phyloP scores from a whole-genome alignment of 2,888 invertebrate species.

The Apocheima hispidaria region DNA sequence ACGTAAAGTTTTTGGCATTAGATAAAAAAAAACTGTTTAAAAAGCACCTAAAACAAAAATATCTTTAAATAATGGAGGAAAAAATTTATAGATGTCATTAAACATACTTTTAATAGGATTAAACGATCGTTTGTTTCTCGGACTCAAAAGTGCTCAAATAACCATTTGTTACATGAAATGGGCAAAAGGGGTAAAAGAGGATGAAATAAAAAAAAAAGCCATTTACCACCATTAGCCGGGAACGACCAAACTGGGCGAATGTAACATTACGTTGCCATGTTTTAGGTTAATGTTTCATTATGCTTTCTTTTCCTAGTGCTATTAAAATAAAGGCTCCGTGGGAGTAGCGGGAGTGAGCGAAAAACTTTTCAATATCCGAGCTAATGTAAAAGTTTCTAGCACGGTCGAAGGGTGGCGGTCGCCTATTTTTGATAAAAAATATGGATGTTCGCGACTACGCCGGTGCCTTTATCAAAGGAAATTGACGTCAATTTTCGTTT shows the following conservation, averaged over 20 bases:
- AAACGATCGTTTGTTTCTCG: conserved; percentile 42
- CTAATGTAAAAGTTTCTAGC: conserved; percentile 40
- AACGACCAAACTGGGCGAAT: conserved; percentile 39
- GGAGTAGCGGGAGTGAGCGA: conserved; percentile 16
- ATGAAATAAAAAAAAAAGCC: conserved; percentile 53
- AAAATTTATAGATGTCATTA: conserved; percentile 3
- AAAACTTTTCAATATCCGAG: conserved; percentile 42
- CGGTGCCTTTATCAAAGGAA: conserved; percentile 20
- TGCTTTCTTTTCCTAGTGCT: conserved; percentile 33
- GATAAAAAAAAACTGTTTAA: too few species aligned
- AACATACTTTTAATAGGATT: conserved; percentile 19
- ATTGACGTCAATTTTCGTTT: conserved; percentile 30
- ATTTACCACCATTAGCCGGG: conserved; percentile 51
- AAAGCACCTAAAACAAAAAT: too few species aligned
- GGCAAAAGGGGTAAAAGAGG: conserved; percentile 51
- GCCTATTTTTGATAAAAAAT: conserved; percentile 26
- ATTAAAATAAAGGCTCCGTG: conserved; percentile 29
- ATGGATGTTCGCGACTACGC: conserved; percentile 16
- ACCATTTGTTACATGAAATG: conserved; percentile 50
- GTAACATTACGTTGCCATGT: conserved; percentile 41
- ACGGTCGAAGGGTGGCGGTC: conserved; percentile 15
- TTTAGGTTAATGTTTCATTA: conserved; percentile 44
- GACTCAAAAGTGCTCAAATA: conserved; percentile 45
- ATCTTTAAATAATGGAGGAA: too few species aligned
- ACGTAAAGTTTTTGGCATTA: too few species aligned